Percentiles rank a stretch among this genome's conserved stretches.
Evolutionary conservation across 2,113 vertebrate species (phyloP).

Genomic region (Phyllostomus discolor): DNA sequence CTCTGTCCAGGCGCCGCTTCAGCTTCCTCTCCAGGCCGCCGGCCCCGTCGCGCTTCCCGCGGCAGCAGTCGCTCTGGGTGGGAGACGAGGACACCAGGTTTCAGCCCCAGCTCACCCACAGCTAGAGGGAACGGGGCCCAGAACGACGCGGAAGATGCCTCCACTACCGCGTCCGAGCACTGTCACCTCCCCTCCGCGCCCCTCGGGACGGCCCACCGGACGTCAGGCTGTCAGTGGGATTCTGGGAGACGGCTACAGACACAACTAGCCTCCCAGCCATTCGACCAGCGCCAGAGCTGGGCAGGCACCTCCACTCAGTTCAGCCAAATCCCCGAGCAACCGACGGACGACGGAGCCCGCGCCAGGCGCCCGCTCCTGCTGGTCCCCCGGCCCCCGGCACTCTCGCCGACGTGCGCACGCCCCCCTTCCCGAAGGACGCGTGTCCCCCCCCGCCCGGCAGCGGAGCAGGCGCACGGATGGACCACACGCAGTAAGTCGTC

Average conservation of each 20-base stretch:
- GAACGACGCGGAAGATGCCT: background rate
- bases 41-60: constrained; percentile 81
- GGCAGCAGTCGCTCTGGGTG: constrained; percentile 82
- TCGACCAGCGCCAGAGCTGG: background rate
- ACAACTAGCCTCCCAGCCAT: background rate
- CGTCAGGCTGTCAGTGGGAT: background rate
- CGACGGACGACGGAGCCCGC: background rate
- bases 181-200: background rate
- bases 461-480: too few relatives aligned
- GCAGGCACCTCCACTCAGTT: background rate
- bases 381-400: background rate
- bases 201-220: background rate
- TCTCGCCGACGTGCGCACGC: background rate
- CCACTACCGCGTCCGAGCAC: background rate
- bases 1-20: constrained; percentile 89
- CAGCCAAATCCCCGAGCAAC: background rate
- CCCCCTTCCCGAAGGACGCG: background rate
- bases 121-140: background rate
- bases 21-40: constrained; percentile 86
- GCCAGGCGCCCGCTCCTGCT: background rate
- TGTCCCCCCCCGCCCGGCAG: rapidly evolving
- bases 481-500: too few relatives aligned
- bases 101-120: background rate
- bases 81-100: background rate
- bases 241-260: background rate